Evolutionary conservation across 1,140 invertebrate species (phyloP), one percentile per base, ranked within the genome.

Genomic region (Trachelipus rathkii): DNA sequence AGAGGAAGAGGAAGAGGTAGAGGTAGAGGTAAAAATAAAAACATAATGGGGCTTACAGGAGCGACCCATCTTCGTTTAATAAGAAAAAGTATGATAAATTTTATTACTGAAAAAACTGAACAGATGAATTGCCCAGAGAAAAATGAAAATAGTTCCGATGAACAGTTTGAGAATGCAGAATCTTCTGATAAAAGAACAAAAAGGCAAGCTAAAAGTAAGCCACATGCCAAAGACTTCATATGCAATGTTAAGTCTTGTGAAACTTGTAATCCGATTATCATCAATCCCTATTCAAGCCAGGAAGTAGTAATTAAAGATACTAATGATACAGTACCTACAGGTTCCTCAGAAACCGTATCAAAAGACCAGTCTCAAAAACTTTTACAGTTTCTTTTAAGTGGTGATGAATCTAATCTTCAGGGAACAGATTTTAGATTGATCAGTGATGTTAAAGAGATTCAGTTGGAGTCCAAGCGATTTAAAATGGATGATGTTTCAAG

Each of bases 171-270:
- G 43, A 50, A 45, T 21, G 66, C 10, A 50, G 72, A 74, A 66
- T 10, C 3, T 19, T 60, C 50, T 60, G 71, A 33, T 24, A 67
- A 69, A 24, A 74, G 0, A 44, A 33, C 21, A 33, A 70, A 70
- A 33, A 70, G 68, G 21, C 19, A 21, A 24, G 10, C 68, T 15
- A 21, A 33, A 13, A 5, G 75, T 60, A 78, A 79, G 72, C 77
- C 76, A 33, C 80, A 81, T 68, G 80, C 77, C 7, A 81, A 81
- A 44, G 80, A 81, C 46, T 81, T 81, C 68, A 72, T 81, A 4
- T 81, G 80, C 46, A 81, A 75, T 21, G 78, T 78, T 71, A 81
- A 81, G 73, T 73, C 72, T 73, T 81, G 80, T 44, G 76, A 81
- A 68, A 77, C 74, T 19, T 81, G 80, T 73, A 74, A 67, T 46